These are phyloP conservation scores for Drosophila tanythrix DNA, from an alignment of 2,888 invertebrate species.

Conservation along the genomic window DNA sequence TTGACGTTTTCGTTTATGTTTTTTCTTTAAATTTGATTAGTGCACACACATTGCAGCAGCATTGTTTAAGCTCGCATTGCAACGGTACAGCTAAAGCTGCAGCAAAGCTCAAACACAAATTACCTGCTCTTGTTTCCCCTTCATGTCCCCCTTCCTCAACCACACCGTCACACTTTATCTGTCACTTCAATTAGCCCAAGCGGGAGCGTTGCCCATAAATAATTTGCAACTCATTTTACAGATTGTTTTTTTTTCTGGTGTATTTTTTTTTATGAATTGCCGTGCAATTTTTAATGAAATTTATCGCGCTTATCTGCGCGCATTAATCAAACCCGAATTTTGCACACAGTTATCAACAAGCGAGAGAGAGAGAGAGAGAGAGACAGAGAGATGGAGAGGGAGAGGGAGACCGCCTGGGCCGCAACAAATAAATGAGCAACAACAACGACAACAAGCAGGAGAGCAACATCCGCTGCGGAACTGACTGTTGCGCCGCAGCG, in stretches of 20 bases:
- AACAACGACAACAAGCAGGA: conserved; percentile 19
- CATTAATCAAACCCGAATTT: conserved; percentile 81
- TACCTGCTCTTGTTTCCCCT: not conserved
- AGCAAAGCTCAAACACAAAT: conserved; percentile 5
- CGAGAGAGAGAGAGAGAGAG: not conserved
- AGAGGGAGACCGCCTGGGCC: conserved; percentile 40
- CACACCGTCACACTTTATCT: not conserved
- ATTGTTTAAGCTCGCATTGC: conserved; percentile 45
- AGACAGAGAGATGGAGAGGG: conserved; percentile 10
- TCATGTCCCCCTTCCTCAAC: not conserved
- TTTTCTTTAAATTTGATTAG: conserved; percentile 67
- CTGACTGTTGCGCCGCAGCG: conserved; percentile 74
- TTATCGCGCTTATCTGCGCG: conserved; percentile 82
- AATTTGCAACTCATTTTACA: conserved; percentile 81
- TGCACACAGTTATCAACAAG: conserved; percentile 51
- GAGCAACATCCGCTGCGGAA: conserved; percentile 53
- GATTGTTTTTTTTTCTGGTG: conserved; percentile 57
- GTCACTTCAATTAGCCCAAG: conserved; percentile 15
- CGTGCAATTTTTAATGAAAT: conserved; percentile 80
- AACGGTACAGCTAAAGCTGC: conserved; percentile 27
- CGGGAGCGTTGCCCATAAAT: conserved; percentile 53
- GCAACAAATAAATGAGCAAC: conserved; percentile 60
- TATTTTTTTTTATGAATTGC: conserved; percentile 70
- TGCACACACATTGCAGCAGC: conserved; percentile 43
- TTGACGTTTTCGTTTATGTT: conserved; percentile 30